phyloP scores from a whole-genome alignment of 2,797 vertebrate species.

The Champsocephalus gunnari region DNA sequence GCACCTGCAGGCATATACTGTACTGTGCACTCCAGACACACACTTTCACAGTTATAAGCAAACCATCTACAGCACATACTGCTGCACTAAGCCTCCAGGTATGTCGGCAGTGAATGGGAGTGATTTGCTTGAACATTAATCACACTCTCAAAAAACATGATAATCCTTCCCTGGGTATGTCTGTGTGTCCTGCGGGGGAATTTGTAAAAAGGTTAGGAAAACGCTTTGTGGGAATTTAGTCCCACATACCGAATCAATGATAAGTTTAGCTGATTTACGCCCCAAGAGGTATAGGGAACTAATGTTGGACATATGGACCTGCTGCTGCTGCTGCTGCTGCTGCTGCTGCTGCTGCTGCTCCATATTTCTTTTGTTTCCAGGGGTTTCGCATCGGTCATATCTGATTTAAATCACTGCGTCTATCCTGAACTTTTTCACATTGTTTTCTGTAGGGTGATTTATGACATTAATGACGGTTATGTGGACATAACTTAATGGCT shows the following conservation, averaged over 20 bases:
- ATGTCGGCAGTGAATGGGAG: constrained; percentile 18
- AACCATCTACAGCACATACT: constrained; percentile 29
- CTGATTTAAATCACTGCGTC: constrained; percentile 42
- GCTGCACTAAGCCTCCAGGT: constrained; percentile 44
- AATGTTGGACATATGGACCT: constrained; percentile 38
- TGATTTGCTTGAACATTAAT: constrained; percentile 63
- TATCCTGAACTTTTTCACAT: neutral
- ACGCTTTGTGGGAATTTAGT: constrained; percentile 42
- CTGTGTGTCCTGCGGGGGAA: constrained; percentile 32
- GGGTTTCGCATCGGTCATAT: constrained; percentile 25
- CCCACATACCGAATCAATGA: constrained; percentile 48
- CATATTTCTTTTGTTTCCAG: constrained; percentile 40
- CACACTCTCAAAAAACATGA: constrained; percentile 55
- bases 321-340: constrained; percentile 34
- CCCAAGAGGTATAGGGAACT: constrained; percentile 36
- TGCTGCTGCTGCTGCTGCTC: constrained; percentile 23
- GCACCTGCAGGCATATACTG: constrained; percentile 24
- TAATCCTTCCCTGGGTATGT: constrained; percentile 45
- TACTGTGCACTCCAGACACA: constrained; percentile 8
- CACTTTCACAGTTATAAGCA: constrained; percentile 4
- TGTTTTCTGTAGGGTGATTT: constrained; percentile 6
- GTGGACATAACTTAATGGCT: neutral
- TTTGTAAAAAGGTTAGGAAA: constrained; percentile 35
- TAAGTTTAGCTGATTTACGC: constrained; percentile 53
- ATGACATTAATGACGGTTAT: neutral